phyloP scores from a whole-genome alignment of 2,113 vertebrate species.

The Corythaeola cristata region DNA sequence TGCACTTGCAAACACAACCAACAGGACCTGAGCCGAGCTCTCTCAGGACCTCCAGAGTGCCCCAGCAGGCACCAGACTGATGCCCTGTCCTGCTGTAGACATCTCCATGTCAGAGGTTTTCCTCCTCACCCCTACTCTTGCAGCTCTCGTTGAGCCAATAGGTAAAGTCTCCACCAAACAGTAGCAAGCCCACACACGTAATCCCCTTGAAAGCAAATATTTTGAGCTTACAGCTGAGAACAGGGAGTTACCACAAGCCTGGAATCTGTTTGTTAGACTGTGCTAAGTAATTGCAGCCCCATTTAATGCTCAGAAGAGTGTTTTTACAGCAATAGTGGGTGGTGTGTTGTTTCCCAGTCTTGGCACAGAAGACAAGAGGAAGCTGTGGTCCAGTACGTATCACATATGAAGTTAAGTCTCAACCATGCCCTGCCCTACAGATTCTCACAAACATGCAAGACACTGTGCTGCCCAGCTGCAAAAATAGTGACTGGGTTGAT shows the following conservation, averaged over 20 bases:
- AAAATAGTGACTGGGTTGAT: not conserved
- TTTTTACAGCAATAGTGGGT: not conserved
- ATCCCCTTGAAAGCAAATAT: not conserved
- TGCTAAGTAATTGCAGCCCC: not conserved
- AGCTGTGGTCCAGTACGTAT: not conserved
- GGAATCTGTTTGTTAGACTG: not conserved
- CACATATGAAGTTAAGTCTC: not conserved
- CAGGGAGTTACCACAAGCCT: not conserved
- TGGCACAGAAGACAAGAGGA: not conserved
- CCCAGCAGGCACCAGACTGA: not conserved
- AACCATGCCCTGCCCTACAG: not conserved
- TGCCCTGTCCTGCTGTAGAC: not conserved
- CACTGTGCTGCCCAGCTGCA: not conserved
- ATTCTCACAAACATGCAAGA: not conserved
- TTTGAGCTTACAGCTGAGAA: not conserved
- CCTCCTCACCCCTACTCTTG: not conserved
- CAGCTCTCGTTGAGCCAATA: not conserved
- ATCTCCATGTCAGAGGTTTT: not conserved
- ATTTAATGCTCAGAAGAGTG: not conserved
- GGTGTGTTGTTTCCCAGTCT: not conserved
- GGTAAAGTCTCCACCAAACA: not conserved
- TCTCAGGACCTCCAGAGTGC: not conserved
- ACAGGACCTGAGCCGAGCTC: not conserved
- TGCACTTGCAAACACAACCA: not conserved
- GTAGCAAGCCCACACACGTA: not conserved